Conservation (phyloP, 2,888 invertebrate genomes). For the Limenitis camilla region DNA sequence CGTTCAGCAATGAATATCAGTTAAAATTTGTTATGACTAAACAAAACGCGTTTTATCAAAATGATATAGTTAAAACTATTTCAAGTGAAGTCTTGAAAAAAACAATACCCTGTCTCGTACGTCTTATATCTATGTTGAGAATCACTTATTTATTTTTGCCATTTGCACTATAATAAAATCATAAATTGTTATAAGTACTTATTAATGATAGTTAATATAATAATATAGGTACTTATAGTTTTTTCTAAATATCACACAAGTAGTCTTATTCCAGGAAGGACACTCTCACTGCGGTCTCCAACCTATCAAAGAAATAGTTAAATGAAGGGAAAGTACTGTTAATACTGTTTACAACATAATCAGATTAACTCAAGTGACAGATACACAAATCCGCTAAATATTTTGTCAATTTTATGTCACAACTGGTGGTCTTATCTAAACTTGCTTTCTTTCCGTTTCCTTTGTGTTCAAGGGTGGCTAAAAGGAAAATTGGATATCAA, state of each 20-base stretch:
- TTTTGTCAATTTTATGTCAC: slow-evolving; percentile 65
- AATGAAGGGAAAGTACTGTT: slow-evolving; percentile 30
- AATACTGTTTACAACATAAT: slow-evolving; percentile 36
- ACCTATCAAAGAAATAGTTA: slow-evolving; percentile 30
- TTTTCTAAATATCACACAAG: not conserved
- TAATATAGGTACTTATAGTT: no score
- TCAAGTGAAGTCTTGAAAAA: no score
- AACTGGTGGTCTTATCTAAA: slow-evolving; percentile 58
- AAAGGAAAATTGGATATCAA: slow-evolving; percentile 58
- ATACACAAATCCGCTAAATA: slow-evolving; percentile 50
- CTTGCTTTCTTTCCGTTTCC: slow-evolving; percentile 13
- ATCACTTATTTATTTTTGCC: no score
- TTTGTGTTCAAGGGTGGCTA: slow-evolving; percentile 22
- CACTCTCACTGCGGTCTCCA: slow-evolving; percentile 22
- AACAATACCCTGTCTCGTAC: no score
- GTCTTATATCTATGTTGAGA: no score
- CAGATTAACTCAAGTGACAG: slow-evolving; percentile 42
- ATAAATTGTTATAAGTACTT: no score
- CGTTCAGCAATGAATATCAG: no score
- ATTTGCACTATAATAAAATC: no score
- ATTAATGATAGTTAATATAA: no score
- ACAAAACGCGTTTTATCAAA: no score
- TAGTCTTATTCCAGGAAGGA: not conserved
- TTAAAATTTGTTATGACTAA: no score
- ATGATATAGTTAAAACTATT: no score